Evolutionary conservation across 2,113 vertebrate species (phyloP), one percentile per base, ranked within the genome.

Genomic region (Ochotona curzoniae): DNA sequence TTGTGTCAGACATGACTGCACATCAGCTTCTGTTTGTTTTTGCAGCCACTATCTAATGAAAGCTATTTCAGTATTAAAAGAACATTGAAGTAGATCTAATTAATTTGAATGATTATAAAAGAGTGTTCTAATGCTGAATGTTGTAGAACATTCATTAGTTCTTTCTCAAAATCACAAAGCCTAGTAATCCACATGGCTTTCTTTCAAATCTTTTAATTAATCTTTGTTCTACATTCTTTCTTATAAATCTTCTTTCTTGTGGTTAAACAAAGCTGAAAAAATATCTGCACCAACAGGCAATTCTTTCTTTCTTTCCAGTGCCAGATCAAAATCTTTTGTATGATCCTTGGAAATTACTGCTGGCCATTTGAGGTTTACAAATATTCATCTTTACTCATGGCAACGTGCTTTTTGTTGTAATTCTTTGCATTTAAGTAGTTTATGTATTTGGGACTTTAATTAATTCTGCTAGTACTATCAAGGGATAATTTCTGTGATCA

Each of bases 131-230:
- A 51, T 80, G 35, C 0, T 14, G 67, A 94, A 89, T 81, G 66
- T 76, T 91, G 63, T 76, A 84, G 35, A 80, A 44, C 71, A 83
- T 75, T 83, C 18, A 21, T 87, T 95, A 89, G 26, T 84, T 93
- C 35, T 92, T 83, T 87, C 26, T 76, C 44, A 81, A 84, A 83
- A 47, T 75, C 63, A 86, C 0, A 0, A 93, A 94, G 47, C 12
- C 61, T 8, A 18, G 69, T 92, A 92, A 89, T 92, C 90, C 82
- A 84, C 71, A 83, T 2, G 10, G 32, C 76, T 94, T 94, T 81
- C 87, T 78, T 51, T 87, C 47, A 92, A 95, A 96, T 94, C 85
- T 91, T 95, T 96, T 96, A 96, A 96, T 95, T 96, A 96, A 96
- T 95, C 93, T 88, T n/a, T 67, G 28, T 25, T 92, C 61, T 93